Evolutionary conservation across 1,140 invertebrate species (phyloP).

Genomic region (Pectinophora gossypiella): DNA sequence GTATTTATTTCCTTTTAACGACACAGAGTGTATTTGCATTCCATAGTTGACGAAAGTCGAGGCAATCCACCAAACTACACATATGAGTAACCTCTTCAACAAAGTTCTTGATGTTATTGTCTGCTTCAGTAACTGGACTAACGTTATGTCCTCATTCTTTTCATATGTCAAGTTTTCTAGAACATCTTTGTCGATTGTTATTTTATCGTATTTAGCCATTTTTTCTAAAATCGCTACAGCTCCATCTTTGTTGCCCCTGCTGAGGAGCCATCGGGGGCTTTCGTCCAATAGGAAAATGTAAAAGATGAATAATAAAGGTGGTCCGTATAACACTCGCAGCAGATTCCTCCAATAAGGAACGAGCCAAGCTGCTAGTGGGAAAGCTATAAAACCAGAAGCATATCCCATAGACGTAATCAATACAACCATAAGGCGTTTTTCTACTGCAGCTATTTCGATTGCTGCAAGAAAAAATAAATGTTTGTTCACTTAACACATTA

Average conservation of each 20-base stretch:
- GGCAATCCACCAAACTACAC: slow-evolving; percentile 80
- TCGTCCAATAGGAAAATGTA: slow-evolving; percentile 14
- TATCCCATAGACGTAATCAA: not conserved
- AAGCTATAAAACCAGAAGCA: not conserved
- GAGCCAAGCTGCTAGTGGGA: slow-evolving; percentile 3
- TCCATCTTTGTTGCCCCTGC: slow-evolving; percentile 44
- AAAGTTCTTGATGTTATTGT: slow-evolving; percentile 6
- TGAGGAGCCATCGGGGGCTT: slow-evolving; percentile 77
- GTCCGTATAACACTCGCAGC: slow-evolving; percentile 9
- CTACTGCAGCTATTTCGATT: slow-evolving; percentile 4
- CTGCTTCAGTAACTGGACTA: not conserved
- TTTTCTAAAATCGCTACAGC: slow-evolving; percentile 5
- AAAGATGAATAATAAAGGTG: slow-evolving; percentile 3
- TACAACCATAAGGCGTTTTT: not conserved
- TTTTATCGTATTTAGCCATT: slow-evolving; percentile 4
- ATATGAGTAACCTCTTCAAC: slow-evolving; percentile 51
- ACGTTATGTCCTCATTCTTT: not conserved
- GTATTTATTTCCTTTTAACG: slow-evolving; percentile 79
- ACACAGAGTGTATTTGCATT: slow-evolving; percentile 82
- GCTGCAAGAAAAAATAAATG: not conserved
- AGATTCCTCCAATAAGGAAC: slow-evolving; percentile 11
- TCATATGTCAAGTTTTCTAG: not conserved
- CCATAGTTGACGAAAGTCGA: slow-evolving; percentile 85
- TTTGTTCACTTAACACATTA: not conserved
- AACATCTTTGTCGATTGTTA: not conserved